Evolutionary conservation across 2,113 vertebrate species (phyloP).

Genomic region (Dicentrarchus labrax): DNA sequence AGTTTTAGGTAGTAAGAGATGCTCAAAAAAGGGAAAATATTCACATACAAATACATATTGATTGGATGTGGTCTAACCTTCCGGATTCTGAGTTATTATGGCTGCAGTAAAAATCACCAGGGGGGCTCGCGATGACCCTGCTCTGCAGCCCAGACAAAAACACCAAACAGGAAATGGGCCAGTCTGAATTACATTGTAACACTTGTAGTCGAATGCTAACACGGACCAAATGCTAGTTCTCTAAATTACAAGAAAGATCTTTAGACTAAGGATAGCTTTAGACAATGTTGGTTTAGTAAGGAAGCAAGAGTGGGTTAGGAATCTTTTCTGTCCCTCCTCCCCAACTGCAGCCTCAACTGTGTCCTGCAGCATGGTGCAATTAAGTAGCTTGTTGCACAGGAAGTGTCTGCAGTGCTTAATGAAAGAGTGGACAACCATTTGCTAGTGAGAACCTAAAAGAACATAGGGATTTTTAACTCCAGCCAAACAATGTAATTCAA

Average conservation of each 20-base stretch:
- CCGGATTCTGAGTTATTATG: slow-evolving; percentile 34
- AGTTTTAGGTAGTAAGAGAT: neutral
- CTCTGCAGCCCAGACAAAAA: slow-evolving; percentile 44
- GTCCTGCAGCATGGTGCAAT: slow-evolving; percentile 54
- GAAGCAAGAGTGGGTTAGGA: slow-evolving; percentile 38
- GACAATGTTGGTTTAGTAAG: neutral
- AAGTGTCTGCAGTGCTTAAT: slow-evolving; percentile 68
- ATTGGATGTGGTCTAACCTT: neutral
- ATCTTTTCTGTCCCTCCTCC: slow-evolving; percentile 19
- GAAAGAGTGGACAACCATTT: slow-evolving; percentile 25
- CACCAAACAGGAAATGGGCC: slow-evolving; percentile 66
- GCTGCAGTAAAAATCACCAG: slow-evolving; percentile 31
- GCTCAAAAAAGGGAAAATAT: neutral
- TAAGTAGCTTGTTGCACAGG: slow-evolving; percentile 65
- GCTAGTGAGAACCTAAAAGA: neutral
- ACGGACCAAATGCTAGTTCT: slow-evolving; percentile 14
- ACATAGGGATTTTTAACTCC: neutral
- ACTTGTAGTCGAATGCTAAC: neutral
- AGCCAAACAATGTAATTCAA: neutral
- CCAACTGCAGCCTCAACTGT: slow-evolving; percentile 33
- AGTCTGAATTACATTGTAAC: slow-evolving; percentile 35
- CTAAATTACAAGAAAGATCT: neutral
- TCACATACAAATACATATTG: slow-evolving; percentile 3
- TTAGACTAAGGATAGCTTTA: neutral
- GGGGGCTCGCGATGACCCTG: slow-evolving; percentile 36